A percentile compares a stretch with the other conserved stretches of the same genome.
phyloP scores from a whole-genome alignment of 1,140 invertebrate species.

The Oscheius sp. region DNA sequence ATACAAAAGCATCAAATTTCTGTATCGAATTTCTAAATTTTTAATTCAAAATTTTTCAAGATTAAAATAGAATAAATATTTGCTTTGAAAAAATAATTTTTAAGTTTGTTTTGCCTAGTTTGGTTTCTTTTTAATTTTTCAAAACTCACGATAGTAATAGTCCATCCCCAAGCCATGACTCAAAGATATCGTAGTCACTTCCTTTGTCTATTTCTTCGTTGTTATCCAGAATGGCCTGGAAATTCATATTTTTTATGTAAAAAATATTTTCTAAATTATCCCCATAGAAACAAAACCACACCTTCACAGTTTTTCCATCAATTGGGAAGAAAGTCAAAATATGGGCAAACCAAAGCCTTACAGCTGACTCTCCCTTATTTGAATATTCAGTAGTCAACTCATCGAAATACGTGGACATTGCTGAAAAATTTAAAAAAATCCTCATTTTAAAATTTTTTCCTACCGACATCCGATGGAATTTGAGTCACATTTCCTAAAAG shows the following conservation, averaged over 20 bases:
- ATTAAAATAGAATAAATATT: no score
- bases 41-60: no score
- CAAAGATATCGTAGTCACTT: constrained; percentile 70
- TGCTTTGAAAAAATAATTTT: no score
- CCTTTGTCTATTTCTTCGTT: constrained; percentile 77
- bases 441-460: neutral
- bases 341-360: neutral
- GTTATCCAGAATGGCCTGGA: constrained; percentile 61
- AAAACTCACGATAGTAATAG: constrained; percentile 69
- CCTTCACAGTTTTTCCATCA: neutral
- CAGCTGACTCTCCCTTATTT: neutral
- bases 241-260: neutral
- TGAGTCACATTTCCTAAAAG: neutral
- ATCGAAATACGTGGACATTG: neutral
- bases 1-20: no score
- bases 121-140: neutral
- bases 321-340: neutral
- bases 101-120: no score
- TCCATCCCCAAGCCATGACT: constrained; percentile 78
- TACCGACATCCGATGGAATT: neutral
- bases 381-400: neutral
- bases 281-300: neutral
- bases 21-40: no score
- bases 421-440: no score
- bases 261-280: neutral